Evolutionary conservation across 2,888 invertebrate species (phyloP).

Genomic region (Hirudinaria manillensis): DNA sequence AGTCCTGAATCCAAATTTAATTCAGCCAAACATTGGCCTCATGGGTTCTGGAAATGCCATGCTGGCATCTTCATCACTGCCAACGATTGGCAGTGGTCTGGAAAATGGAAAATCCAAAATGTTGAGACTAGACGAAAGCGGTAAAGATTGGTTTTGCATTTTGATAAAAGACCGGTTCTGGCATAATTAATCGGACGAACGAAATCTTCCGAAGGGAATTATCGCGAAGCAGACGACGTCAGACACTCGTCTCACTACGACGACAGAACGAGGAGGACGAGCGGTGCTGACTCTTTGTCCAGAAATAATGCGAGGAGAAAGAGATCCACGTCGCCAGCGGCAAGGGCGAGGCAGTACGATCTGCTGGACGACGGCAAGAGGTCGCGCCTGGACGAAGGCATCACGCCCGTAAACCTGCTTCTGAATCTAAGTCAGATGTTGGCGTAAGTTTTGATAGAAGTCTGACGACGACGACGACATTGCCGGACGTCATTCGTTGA

Average conservation of each 20-base stretch:
- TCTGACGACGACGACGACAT: too few species aligned
- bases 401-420: slow-evolving; percentile 26
- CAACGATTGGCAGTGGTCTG: background rate
- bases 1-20: background rate
- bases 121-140: slow-evolving; percentile 30
- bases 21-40: background rate
- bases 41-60: background rate
- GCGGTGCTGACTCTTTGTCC: background rate
- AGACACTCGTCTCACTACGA: slow-evolving; percentile 1
- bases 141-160: background rate
- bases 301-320: background rate
- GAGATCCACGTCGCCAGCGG: slow-evolving; percentile 6
- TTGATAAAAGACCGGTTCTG: too few species aligned
- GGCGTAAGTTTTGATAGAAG: background rate
- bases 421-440: slow-evolving; percentile 31
- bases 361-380: background rate
- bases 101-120: background rate
- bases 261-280: background rate
- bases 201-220: slow-evolving; percentile 16
- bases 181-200: background rate
- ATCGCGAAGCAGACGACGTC: background rate
- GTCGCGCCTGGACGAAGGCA: background rate
- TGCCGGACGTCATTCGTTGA: too few species aligned
- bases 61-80: slow-evolving; percentile 10
- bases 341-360: background rate